A percentile compares a stretch with the other conserved stretches of the same genome.
Evolutionary conservation across 2,797 vertebrate species (phyloP).

Genomic region (Sorex maritimensis): DNA sequence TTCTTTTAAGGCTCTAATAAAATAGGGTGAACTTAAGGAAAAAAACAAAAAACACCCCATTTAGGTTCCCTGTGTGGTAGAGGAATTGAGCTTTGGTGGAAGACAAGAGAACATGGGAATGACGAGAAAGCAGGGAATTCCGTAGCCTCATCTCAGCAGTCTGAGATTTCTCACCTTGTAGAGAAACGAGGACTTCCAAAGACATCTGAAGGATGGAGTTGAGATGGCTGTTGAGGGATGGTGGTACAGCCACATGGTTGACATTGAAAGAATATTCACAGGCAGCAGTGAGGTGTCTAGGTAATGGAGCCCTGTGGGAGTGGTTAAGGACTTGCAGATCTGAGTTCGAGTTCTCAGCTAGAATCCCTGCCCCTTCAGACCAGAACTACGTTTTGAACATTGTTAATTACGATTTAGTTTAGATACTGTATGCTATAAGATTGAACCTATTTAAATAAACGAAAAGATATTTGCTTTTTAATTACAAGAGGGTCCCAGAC

Average conservation of each 20-base stretch:
- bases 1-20: neutral
- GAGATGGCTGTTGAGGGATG: neutral
- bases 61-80: neutral
- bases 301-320: too few relatives aligned
- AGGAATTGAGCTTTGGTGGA: neutral
- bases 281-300: too few relatives aligned
- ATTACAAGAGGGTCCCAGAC: neutral
- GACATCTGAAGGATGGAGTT: neutral
- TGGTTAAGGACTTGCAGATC: neutral
- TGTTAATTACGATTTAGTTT: slow-evolving; percentile 1
- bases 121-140: neutral
- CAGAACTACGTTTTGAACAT: neutral
- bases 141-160: neutral
- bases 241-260: neutral
- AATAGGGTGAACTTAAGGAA: neutral
- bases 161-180: too few relatives aligned
- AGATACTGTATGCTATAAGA: neutral
- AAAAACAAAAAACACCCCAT: neutral
- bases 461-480: slow-evolving; percentile 36
- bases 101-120: neutral
- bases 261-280: neutral
- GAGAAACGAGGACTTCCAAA: neutral
- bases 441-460: neutral
- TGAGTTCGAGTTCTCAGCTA: neutral
- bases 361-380: neutral